Evolutionary conservation across 2,888 invertebrate genomes (phyloP).

Genomic region (Sphinx pinastri): DNA sequence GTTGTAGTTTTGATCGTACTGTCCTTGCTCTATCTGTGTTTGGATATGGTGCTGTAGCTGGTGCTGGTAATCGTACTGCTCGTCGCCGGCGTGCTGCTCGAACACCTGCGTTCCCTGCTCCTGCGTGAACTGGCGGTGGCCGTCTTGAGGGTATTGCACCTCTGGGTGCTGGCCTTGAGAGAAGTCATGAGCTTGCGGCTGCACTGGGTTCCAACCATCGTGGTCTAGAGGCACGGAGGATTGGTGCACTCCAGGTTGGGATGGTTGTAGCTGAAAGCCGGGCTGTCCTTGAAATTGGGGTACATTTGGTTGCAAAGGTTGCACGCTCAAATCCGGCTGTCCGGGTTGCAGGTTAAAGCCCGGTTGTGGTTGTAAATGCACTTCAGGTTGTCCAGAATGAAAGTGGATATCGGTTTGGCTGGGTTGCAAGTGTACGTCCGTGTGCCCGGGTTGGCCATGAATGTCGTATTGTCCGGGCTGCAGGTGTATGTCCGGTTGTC

Average conservation of each 20-base stretch:
- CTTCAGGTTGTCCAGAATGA: conserved; percentile 31
- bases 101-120: conserved; percentile 72
- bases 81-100: conserved; percentile 67
- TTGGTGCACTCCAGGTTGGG: conserved; percentile 47
- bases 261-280: conserved; percentile 27
- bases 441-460: conserved; percentile 29
- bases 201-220: conserved; percentile 76
- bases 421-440: conserved; percentile 23
- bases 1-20: conserved; percentile 53
- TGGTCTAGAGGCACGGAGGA: conserved; percentile 60
- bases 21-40: conserved; percentile 71
- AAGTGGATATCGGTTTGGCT: conserved; percentile 24
- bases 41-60: conserved; percentile 73
- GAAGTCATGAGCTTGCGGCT: conserved; percentile 56
- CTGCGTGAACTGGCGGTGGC: conserved; percentile 63
- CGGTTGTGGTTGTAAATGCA: conserved; percentile 32
- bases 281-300: conserved; percentile 31
- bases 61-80: conserved; percentile 65
- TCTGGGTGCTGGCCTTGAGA: conserved; percentile 46
- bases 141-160: conserved; percentile 51
- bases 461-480: conserved; percentile 31
- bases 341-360: conserved; percentile 26
- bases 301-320: conserved; percentile 27
- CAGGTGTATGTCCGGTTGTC: conserved; percentile 29
- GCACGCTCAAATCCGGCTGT: conserved; percentile 23